These are phyloP conservation scores for Tachystola acroxantha DNA, from an alignment of 2,888 invertebrate species.

Conservation along the genomic window DNA sequence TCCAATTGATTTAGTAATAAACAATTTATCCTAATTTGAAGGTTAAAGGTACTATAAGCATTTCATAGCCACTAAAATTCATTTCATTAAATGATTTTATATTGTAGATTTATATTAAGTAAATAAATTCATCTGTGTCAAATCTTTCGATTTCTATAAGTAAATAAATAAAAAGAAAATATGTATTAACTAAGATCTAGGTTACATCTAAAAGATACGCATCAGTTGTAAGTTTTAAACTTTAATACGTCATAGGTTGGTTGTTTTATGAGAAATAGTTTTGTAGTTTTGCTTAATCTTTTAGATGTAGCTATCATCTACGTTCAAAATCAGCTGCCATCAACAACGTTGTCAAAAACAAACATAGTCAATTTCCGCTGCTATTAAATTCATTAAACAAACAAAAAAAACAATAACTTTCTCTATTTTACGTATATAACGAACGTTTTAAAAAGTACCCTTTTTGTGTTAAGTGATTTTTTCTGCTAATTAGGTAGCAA, in stretches of 20 bases:
- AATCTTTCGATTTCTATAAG: too few relatives aligned
- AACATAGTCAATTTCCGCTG: constrained; percentile 1
- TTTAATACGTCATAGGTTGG: too few relatives aligned
- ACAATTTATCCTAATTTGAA: constrained; percentile 20
- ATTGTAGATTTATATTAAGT: constrained; percentile 29
- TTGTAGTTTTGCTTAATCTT: too few relatives aligned
- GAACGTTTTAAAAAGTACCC: not conserved
- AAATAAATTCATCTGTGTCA: constrained; percentile 54
- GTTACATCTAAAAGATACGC: constrained; percentile 3
- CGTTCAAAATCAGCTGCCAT: not conserved
- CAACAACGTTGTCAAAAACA: constrained; percentile 8
- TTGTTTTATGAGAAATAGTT: not conserved
- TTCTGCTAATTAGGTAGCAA: constrained; percentile 11
- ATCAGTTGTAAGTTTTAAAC: not conserved
- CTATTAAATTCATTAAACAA: constrained; percentile 2
- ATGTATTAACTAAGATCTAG: constrained; percentile 1
- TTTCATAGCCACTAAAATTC: constrained; percentile 42
- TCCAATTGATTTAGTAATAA: constrained; percentile 13
- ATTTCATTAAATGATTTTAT: constrained; percentile 22
- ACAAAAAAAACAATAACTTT: constrained; percentile 1
- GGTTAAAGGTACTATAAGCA: constrained; percentile 29
- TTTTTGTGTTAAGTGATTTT: not conserved
- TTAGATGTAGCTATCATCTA: not conserved
- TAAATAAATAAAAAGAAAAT: constrained; percentile 35
- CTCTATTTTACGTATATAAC: not conserved